Percentiles rank a stretch among this genome's conserved stretches.
Conservation (phyloP, 1,140 invertebrate species). For the Pseudomyrmex dendroicus region DNA sequence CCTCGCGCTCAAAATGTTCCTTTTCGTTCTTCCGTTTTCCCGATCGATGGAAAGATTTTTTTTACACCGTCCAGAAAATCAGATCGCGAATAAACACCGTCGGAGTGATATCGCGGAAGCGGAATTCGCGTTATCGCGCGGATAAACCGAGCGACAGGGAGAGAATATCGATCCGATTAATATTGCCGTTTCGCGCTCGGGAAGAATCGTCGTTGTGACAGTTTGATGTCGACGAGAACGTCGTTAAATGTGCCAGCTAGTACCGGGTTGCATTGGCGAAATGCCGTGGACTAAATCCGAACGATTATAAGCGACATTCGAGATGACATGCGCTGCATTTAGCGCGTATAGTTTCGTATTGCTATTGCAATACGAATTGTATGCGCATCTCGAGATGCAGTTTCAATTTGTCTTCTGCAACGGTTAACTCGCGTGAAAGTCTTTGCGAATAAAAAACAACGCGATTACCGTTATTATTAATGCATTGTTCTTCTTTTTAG, state of each 20-base stretch:
- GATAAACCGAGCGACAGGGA: constrained; percentile 1
- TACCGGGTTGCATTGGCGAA: constrained; percentile 63
- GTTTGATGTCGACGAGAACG: constrained; percentile 36
- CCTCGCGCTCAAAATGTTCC: neutral
- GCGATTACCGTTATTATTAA: no score
- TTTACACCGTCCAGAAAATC: neutral
- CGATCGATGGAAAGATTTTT: neutral
- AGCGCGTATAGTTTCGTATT: neutral
- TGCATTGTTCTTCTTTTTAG: neutral
- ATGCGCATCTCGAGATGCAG: neutral
- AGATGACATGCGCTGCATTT: constrained; percentile 55
- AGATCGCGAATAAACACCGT: neutral
- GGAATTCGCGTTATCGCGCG: constrained; percentile 31
- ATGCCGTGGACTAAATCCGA: constrained; percentile 68
- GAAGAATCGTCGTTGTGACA: constrained; percentile 28
- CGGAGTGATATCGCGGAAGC: neutral
- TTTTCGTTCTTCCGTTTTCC: neutral
- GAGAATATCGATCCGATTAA: constrained; percentile 49
- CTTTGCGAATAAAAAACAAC: neutral
- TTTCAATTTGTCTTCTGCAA: neutral
- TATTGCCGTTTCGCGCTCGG: constrained; percentile 20
- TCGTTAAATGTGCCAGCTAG: constrained; percentile 51
- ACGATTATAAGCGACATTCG: constrained; percentile 58
- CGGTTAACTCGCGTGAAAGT: neutral
- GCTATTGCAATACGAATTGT: neutral